These are phyloP conservation scores for Sturnus vulgaris DNA, from an alignment of 2,113 vertebrate genomes.

Conservation along the genomic window DNA sequence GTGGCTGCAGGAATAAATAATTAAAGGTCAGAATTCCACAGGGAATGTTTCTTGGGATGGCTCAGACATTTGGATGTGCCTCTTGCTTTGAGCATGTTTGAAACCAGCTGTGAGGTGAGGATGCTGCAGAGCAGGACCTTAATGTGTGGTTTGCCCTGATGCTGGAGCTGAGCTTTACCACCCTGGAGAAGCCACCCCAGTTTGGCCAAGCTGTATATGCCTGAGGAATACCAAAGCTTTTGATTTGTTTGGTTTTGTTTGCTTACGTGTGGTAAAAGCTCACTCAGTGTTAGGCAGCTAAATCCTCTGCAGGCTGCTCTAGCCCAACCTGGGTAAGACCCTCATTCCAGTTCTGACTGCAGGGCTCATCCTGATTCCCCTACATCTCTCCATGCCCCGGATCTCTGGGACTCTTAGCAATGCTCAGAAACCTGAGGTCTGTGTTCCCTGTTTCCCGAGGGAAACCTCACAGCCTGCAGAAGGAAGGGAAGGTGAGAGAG, in stretches of 20 bases:
- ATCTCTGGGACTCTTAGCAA: neutral
- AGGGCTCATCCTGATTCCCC: neutral
- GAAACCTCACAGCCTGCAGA: neutral
- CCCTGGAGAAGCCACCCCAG: neutral
- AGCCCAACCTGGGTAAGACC: neutral
- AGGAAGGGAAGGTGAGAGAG: neutral
- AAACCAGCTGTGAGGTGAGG: neutral
- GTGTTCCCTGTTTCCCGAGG: neutral
- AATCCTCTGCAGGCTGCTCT: neutral
- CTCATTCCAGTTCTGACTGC: neutral
- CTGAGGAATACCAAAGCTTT: neutral
- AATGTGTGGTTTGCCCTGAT: neutral
- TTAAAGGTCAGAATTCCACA: neutral
- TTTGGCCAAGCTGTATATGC: neutral
- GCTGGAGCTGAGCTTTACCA: neutral
- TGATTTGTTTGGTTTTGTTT: neutral
- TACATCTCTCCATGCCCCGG: rapidly evolving
- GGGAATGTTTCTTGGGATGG: neutral
- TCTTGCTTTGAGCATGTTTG: neutral
- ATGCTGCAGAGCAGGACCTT: neutral
- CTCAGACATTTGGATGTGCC: neutral
- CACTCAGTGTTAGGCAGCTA: neutral
- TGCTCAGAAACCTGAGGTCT: neutral
- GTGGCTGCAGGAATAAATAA: neutral
- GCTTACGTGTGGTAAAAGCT: neutral